These are phyloP conservation scores for Chaetops frenatus DNA, from an alignment of 2,113 vertebrate genomes.

Conservation along the genomic window DNA sequence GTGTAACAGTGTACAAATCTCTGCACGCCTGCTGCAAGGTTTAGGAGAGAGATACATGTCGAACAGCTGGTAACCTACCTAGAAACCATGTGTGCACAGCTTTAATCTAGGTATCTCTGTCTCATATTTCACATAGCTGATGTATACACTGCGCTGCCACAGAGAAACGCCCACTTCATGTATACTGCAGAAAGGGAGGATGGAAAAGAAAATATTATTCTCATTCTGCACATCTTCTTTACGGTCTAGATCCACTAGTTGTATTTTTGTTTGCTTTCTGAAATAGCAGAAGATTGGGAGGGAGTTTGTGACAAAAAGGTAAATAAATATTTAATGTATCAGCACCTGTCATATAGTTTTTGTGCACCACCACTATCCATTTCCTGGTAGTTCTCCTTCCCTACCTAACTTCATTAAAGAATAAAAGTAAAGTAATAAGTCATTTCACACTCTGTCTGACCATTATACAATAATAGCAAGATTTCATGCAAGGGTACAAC, in stretches of 20 bases:
- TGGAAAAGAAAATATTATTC: background rate
- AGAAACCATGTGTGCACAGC: background rate
- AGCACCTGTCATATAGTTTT: constrained; percentile 68
- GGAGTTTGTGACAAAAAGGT: constrained; percentile 53
- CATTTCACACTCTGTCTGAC: constrained; percentile 83
- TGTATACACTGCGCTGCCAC: background rate
- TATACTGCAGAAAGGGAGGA: background rate
- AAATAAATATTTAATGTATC: constrained; percentile 76
- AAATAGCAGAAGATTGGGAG: constrained; percentile 47
- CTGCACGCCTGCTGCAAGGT: background rate
- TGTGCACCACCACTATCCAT: constrained; percentile 60
- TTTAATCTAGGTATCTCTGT: background rate
- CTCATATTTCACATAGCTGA: background rate
- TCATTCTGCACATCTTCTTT: background rate
- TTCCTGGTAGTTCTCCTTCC: constrained; percentile 64
- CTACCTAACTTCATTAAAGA: constrained; percentile 84
- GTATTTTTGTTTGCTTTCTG: constrained; percentile 46
- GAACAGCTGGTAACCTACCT: background rate
- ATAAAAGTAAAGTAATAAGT: constrained; percentile 86
- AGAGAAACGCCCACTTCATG: background rate
- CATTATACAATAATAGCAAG: constrained; percentile 81
- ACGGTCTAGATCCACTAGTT: background rate
- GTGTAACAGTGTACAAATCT: background rate
- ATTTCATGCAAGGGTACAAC: constrained; percentile 83
- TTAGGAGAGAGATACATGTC: background rate